A percentile compares a stretch with the other conserved stretches of the same genome.
Evolutionary conservation across 2,888 invertebrate species (phyloP).

Genomic region (Limnephilus rhombicus): DNA sequence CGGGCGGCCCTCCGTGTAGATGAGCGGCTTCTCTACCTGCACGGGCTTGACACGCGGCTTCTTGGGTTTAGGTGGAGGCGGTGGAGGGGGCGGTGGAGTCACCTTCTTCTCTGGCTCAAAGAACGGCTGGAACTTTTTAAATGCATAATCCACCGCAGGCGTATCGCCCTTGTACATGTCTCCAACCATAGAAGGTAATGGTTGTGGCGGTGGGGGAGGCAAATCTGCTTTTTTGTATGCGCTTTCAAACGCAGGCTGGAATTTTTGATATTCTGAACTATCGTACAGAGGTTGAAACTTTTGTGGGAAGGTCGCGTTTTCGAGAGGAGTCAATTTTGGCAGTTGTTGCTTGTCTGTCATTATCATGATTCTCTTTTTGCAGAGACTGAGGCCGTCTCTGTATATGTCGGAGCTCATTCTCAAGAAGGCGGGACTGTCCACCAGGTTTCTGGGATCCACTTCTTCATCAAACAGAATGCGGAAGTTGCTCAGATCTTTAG

Average conservation of each 20-base stretch:
- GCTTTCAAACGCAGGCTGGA: background rate
- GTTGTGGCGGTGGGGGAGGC: background rate
- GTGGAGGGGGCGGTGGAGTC: background rate
- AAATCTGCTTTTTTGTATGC: background rate
- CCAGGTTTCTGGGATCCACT: background rate
- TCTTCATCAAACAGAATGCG: background rate
- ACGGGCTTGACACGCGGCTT: background rate
- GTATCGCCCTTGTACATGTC: background rate
- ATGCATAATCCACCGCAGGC: background rate
- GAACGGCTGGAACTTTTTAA: background rate
- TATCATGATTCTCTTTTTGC: background rate
- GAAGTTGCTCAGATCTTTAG: background rate
- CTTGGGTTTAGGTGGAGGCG: background rate
- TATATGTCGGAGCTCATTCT: constrained; percentile 1
- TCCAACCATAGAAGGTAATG: background rate
- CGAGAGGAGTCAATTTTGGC: background rate
- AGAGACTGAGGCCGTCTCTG: background rate
- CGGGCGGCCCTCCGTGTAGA: background rate
- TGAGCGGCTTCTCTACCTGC: background rate
- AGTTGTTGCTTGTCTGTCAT: background rate
- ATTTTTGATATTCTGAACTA: background rate
- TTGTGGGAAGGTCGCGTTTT: background rate
- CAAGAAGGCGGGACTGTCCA: background rate
- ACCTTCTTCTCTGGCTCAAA: background rate
- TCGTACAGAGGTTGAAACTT: background rate